A percentile compares a stretch with the other conserved stretches of the same genome.
phyloP scores from a whole-genome alignment of 1,140 invertebrate species.

The Saccostrea glomerata region DNA sequence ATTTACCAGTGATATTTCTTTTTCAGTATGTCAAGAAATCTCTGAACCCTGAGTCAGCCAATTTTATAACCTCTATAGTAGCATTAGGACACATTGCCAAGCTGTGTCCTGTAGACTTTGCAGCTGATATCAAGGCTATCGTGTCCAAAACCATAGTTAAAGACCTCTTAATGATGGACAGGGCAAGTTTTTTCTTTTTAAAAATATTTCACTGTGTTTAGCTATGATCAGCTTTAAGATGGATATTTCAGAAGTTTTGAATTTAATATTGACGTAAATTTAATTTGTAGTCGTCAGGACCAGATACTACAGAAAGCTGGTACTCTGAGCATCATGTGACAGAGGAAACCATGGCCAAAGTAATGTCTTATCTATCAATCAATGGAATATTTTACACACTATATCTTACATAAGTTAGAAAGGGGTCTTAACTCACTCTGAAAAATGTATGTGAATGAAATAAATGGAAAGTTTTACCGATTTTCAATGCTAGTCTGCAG shows the following conservation, averaged over 20 bases:
- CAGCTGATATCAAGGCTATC: constrained; percentile 93
- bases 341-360: constrained; percentile 94
- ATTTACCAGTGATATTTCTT: too few species aligned
- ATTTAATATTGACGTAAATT: neutral
- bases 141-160: constrained; percentile 97
- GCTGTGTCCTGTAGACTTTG: constrained; percentile 92
- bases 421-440: too few species aligned
- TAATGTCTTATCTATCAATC: constrained; percentile 73
- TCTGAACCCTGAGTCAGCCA: constrained; percentile 87
- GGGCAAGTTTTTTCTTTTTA: constrained; percentile 64
- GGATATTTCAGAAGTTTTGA: too few species aligned
- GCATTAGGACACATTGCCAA: constrained; percentile 95
- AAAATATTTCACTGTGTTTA: neutral
- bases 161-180: constrained; percentile 93
- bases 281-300: constrained; percentile 67
- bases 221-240: neutral
- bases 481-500: too few species aligned
- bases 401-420: too few species aligned
- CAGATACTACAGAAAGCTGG: constrained; percentile 84
- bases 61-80: constrained; percentile 95
- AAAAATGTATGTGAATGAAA: too few species aligned
- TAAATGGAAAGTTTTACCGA: too few species aligned
- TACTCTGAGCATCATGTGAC: constrained; percentile 92
- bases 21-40: constrained; percentile 80
- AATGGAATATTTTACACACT: neutral